Percentiles rank a stretch among this genome's conserved stretches.
phyloP scores from a whole-genome alignment of 2,797 vertebrate genomes.

The Cygnus olor region DNA sequence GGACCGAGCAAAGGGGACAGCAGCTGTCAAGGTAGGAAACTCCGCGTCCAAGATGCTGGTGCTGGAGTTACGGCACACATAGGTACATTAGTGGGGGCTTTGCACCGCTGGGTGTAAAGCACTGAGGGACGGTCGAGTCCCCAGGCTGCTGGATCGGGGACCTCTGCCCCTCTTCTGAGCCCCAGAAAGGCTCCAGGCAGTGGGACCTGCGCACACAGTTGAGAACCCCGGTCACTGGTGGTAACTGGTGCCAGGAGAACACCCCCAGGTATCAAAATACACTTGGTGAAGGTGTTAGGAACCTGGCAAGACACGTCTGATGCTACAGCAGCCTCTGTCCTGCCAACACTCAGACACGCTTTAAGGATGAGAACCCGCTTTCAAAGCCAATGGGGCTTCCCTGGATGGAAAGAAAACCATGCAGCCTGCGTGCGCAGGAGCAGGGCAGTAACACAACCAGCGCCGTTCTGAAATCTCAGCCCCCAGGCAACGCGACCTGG shows the following conservation, averaged over 20 bases:
- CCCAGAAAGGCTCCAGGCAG: background rate
- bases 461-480: background rate
- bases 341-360: background rate
- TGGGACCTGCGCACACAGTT: background rate
- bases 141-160: background rate
- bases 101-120: accelerated
- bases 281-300: accelerated
- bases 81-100: accelerated
- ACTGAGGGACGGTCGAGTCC: accelerated
- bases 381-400: background rate
- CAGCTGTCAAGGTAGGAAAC: background rate
- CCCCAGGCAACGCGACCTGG: accelerated
- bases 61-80: background rate
- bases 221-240: accelerated
- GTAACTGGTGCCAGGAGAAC: background rate
- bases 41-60: background rate
- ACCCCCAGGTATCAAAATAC: background rate
- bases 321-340: background rate
- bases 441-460: accelerated
- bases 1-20: too few relatives aligned
- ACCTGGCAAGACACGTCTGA: background rate
- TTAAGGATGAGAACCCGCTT: background rate
- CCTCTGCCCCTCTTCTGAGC: background rate
- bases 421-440: background rate
- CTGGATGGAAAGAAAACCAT: background rate